Base-by-base conservation (phyloP, 2,888 invertebrate species). In the Lysandra coridon region DNA sequence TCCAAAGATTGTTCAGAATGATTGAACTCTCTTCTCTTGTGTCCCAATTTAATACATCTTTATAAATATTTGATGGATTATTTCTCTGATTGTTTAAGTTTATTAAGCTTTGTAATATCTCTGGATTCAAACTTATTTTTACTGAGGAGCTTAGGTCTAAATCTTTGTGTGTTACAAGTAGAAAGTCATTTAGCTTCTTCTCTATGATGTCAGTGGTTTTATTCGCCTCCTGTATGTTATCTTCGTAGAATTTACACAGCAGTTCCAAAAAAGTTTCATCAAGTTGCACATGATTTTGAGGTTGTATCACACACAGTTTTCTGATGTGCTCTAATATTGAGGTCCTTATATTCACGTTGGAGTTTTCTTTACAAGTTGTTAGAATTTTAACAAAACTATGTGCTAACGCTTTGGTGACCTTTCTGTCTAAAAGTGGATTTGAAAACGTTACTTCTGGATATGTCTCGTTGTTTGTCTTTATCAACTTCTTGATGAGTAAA, bases 351-450 rank as follows among this genome's bases (percentile, higher is more conserved):
- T 90, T 90, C 1, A 88, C 82, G 74, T 86, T 88, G 1, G 87
- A 84, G 82, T 87, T 89, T 80, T 87, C 85, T 78, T 87, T 85
- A 17, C 91, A 88, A 53, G 87, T 83, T 6, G 86, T 86, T 1
- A 94, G 85, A 78, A 92, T 89, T 82, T 90, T 90, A 1, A 94
- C 85, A 79, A 93, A 90, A 85, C 92, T 91, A 81, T 87, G 91
- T 1, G 93, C 88, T 33, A 93, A 84, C 5, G 88, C 87, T 73
- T 84, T 84, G 0, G 93, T 88, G 2, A 93, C 90, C 62, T 89
- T 88, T 84, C 83, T 87, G 80, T 94, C 92, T 0, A 94, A 83
- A 14, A 93, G 83, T 30, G 92, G 90, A 82, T 92, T 93, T 80
- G 90, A 85, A 82, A 88, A 94, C 0, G 83, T 83, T 17, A 92